Evolutionary conservation across 2,797 vertebrate genomes (phyloP), one percentile per base, ranked within the genome.

Genomic region (Notolabrus celidotus): DNA sequence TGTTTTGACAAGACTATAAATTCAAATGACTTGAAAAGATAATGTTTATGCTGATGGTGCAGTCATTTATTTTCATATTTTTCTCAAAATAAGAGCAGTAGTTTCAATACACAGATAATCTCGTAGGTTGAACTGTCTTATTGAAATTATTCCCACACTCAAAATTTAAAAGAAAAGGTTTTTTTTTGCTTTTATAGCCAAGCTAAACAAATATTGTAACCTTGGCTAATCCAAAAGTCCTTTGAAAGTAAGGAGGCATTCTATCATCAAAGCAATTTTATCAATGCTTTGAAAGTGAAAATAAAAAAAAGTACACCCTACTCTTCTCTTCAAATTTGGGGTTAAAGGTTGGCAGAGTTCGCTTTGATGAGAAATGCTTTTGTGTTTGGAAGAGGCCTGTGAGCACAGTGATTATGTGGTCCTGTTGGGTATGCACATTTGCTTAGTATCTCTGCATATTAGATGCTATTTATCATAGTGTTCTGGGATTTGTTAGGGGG

Each of bases 371-470:
- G 31, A 67, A 41, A n/a, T 36, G 29, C 38, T 46, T 12, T 38
- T 56, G 58, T 52, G 11, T 60, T 7, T 56, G 19, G 23, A 20
- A 29, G 25, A 52, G 15, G 20, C 5, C 62, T 42, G n/a, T n/a
- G n/a, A n/a, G n/a, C n/a, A n/a, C n/a, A n/a, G n/a, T n/a, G n/a
- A n/a, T n/a, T n/a, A n/a, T n/a, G n/a, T n/a, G n/a, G n/a, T n/a
- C n/a, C n/a, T n/a, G 8, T 19, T 69, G 25, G 10, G 39, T 63
- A 27, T 59, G 49, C 29, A 41, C 42, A 71, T 72, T 72, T 46
- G 14, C 49, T n/a, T 74, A 36, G 45, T 49, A 16, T 63, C 46
- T 72, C 56, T 73, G 65, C 71, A 73, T 60, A 71, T 72, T 49
- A 65, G 34, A 70, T 43, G 10, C n/a, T 74, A 51, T 73, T 77